These are phyloP conservation scores for Aspidiotus rigidus DNA, from an alignment of 2,888 invertebrate genomes.

Conservation along the genomic window DNA sequence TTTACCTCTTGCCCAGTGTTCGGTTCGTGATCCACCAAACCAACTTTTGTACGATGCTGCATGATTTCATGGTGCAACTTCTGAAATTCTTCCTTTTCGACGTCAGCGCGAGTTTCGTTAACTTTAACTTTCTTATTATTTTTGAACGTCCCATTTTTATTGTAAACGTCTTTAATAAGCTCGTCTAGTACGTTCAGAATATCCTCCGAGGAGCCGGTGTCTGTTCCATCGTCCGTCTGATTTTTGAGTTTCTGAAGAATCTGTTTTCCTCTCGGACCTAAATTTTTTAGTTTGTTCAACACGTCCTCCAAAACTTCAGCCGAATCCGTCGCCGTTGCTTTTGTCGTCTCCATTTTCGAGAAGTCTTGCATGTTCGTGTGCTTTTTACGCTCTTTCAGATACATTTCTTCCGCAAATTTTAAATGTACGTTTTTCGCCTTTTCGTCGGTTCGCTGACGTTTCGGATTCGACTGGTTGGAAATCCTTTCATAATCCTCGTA, in stretches of 20 bases:
- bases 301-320: constrained; percentile 34
- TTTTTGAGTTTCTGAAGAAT: constrained; percentile 31
- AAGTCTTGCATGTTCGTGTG: constrained; percentile 8
- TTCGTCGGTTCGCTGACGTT: background rate
- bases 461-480: background rate
- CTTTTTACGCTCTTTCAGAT: constrained; percentile 33
- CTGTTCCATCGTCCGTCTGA: background rate
- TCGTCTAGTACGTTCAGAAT: background rate
- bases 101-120: background rate
- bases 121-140: background rate
- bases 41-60: constrained; percentile 38
- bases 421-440: constrained; percentile 37
- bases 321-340: background rate
- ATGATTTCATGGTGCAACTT: constrained; percentile 20
- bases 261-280: constrained; percentile 52
- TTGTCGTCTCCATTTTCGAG: constrained; percentile 12
- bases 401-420: constrained; percentile 36
- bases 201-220: background rate
- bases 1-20: constrained; percentile 21
- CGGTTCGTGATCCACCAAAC: constrained; percentile 8
- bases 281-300: constrained; percentile 39
- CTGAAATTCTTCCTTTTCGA: constrained; percentile 33
- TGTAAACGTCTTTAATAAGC: background rate
- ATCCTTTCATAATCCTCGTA: background rate
- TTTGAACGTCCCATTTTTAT: constrained; percentile 1